phyloP scores from a whole-genome alignment of 2,888 invertebrate genomes.

The Latrodectus hesperus region DNA sequence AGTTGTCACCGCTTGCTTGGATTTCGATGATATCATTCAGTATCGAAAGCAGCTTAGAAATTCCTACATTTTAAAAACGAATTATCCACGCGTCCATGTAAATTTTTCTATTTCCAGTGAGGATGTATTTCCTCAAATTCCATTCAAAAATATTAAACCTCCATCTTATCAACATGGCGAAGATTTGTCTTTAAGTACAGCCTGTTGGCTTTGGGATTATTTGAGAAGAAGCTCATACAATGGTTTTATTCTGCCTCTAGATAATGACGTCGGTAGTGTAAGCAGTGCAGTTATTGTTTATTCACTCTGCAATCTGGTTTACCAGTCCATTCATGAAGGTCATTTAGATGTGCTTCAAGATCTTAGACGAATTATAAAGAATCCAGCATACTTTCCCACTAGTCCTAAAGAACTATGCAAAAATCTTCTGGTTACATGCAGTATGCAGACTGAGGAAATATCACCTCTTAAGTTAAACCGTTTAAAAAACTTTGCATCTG shows the following conservation, averaged over 20 bases:
- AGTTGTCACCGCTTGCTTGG: conserved; percentile 90
- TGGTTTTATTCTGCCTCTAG: conserved; percentile 96
- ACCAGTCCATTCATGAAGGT: conserved; percentile 82
- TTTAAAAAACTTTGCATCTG: conserved; percentile 84
- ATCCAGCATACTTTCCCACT: conserved; percentile 86
- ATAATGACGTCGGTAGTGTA: conserved; percentile 97
- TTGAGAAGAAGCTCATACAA: conserved; percentile 91
- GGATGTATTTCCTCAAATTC: conserved; percentile 73
- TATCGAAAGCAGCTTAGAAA: conserved; percentile 88
- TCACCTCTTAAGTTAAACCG: conserved; percentile 89
- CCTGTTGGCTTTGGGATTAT: conserved; percentile 99
- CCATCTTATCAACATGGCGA: conserved; percentile 86
- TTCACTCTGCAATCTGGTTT: conserved; percentile 92
- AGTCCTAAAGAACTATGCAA: conserved; percentile 89
- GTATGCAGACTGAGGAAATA: conserved; percentile 97
- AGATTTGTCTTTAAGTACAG: conserved; percentile 84
- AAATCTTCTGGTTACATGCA: conserved; percentile 93
- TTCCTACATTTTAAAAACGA: conserved; percentile 78
- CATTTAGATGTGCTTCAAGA: conserved; percentile 80
- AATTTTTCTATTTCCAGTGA: conserved; percentile 86
- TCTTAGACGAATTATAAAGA: conserved; percentile 88
- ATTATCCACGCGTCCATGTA: conserved; percentile 87
- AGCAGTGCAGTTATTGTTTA: conserved; percentile 95
- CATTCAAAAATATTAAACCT: conserved; percentile 75
- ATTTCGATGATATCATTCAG: conserved; percentile 89